A percentile compares a stretch with the other conserved stretches of the same genome.
Conservation (phyloP, 1,140 invertebrate genomes). For the Adoxophyes honmai region DNA sequence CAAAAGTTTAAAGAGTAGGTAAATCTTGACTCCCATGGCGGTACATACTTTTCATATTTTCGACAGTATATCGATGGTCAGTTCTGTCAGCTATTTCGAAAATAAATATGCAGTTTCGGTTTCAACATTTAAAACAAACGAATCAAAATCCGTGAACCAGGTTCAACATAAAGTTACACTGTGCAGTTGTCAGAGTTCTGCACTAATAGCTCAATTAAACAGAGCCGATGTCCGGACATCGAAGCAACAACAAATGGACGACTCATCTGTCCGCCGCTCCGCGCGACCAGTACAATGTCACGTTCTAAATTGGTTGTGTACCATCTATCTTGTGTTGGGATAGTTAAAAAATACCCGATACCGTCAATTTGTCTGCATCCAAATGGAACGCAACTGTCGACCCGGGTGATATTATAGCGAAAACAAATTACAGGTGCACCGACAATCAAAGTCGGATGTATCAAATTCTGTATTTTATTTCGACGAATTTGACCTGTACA, state of each 20-base stretch:
- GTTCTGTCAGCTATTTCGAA: no score
- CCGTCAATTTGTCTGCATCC: constrained; percentile 32
- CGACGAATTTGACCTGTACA: no score
- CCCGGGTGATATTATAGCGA: not conserved
- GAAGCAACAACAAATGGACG: constrained; percentile 53
- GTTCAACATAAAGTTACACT: constrained; percentile 35
- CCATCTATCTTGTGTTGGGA: constrained; percentile 36
- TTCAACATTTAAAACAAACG: not conserved
- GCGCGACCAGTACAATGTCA: constrained; percentile 41
- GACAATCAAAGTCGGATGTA: not conserved
- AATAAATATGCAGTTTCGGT: no score
- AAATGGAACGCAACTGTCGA: not conserved
- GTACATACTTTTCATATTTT: no score
- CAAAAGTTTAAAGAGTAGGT: no score
- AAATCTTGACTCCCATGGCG: no score
- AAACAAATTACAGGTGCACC: not conserved
- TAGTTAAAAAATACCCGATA: constrained; percentile 47
- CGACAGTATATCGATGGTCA: no score
- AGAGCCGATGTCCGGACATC: constrained; percentile 39
- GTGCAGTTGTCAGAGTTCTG: constrained; percentile 46
- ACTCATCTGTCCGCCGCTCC: constrained; percentile 54
- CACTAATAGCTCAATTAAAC: constrained; percentile 72
- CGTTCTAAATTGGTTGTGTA: constrained; percentile 58
- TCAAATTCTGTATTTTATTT: not conserved
- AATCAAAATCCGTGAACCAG: constrained; percentile 27